These are phyloP conservation scores for Clunio marinus DNA, from an alignment of 2,888 invertebrate genomes.

Conservation along the genomic window DNA sequence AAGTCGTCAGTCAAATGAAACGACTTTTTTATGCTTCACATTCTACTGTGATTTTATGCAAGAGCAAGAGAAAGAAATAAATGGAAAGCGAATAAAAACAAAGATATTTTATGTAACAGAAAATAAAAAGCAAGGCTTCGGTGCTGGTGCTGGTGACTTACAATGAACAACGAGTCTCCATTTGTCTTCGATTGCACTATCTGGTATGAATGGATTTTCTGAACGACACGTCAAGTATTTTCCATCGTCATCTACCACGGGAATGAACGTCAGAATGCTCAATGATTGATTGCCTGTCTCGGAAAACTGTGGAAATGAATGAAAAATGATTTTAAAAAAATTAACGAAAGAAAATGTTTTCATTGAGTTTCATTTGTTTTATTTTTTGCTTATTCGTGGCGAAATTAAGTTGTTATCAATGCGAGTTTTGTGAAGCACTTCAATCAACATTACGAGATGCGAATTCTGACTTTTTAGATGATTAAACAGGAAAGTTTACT, in stretches of 20 bases:
- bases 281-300: constrained; percentile 77
- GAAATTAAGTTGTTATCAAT: not conserved
- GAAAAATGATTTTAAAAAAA: too few relatives aligned
- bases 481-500: not conserved
- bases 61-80: not conserved
- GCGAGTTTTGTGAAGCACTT: not conserved
- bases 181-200: constrained; percentile 79
- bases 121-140: constrained; percentile 6
- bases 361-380: not conserved
- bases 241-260: constrained; percentile 81
- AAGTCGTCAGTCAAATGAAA: constrained; percentile 6
- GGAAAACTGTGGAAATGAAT: constrained; percentile 59
- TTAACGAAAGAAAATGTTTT: too few relatives aligned
- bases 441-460: not conserved
- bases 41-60: not conserved
- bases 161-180: constrained; percentile 84
- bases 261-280: constrained; percentile 77
- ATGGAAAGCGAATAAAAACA: too few relatives aligned
- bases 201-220: constrained; percentile 78
- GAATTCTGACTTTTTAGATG: too few relatives aligned
- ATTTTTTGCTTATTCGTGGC: not conserved
- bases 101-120: not conserved
- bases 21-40: not conserved
- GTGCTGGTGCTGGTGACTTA: constrained; percentile 66
- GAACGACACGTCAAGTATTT: constrained; percentile 84